Conservation (phyloP, 2,113 vertebrate genomes). For the Carlito syrichta region DNA sequence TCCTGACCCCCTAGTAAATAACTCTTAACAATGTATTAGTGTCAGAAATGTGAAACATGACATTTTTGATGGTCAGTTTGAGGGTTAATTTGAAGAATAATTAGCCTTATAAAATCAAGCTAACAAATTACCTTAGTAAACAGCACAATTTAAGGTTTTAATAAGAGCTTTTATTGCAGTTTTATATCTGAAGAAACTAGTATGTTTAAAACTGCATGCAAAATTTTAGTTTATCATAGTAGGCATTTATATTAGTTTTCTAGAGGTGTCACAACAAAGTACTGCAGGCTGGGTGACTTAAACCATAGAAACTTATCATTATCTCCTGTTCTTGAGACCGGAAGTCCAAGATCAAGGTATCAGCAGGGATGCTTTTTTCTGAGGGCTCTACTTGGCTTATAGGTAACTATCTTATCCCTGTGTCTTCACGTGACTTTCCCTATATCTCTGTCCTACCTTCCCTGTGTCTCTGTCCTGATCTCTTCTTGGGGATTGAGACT, state of each 20-base stretch:
- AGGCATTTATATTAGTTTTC: neutral
- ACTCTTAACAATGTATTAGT: neutral
- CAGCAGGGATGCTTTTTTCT: neutral
- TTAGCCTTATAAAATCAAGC: neutral
- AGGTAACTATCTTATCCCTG: neutral
- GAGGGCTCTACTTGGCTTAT: neutral
- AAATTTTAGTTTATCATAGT: neutral
- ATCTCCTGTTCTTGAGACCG: neutral
- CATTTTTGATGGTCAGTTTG: neutral
- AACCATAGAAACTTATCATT: neutral
- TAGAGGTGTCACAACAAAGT: neutral
- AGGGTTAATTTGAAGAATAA: slow-evolving; percentile 18
- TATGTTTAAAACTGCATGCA: neutral
- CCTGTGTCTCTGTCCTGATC: neutral
- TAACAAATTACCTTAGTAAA: neutral
- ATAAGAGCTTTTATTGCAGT: neutral
- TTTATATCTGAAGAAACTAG: neutral
- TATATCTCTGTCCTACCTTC: no score
- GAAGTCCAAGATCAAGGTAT: neutral
- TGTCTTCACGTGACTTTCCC: neutral
- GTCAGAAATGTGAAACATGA: neutral
- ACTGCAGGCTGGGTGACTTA: neutral
- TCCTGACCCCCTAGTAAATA: neutral
- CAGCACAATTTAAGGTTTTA: neutral
- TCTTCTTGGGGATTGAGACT: neutral